phyloP scores from a whole-genome alignment of 2,888 invertebrate genomes.

The Steinernema scapterisci region DNA sequence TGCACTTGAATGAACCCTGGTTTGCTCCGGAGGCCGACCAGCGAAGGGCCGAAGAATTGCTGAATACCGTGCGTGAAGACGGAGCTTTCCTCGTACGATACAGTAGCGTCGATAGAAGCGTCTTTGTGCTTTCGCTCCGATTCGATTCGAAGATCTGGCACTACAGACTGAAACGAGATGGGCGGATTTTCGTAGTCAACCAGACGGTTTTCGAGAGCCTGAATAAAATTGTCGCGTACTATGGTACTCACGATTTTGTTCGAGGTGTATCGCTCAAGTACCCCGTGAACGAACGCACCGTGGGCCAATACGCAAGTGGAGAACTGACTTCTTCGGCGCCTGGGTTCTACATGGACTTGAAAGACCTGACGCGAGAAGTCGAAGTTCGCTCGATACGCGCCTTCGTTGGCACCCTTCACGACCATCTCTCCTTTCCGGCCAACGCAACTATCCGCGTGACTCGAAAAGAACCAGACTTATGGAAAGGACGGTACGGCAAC shows the following conservation, averaged over 20 bases:
- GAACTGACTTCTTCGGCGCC: conserved; percentile 25
- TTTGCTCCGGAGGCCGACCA: conserved; percentile 61
- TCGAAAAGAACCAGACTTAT: conserved; percentile 75
- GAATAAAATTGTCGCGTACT: conserved; percentile 89
- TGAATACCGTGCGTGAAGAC: conserved; percentile 82
- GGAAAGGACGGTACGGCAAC: conserved; percentile 51
- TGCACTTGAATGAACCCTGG: conserved; percentile 44
- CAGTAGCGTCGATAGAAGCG: conserved; percentile 79
- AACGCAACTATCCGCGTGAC: conserved; percentile 92
- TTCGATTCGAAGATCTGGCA: conserved; percentile 91
- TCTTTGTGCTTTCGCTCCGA: conserved; percentile 87
- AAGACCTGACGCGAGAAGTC: conserved; percentile 52
- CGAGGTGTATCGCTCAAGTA: conserved; percentile 83
- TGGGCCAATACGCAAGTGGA: conserved; percentile 47
- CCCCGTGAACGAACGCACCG: conserved; percentile 64
- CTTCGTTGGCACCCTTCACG: conserved; percentile 83
- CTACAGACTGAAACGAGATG: conserved; percentile 82
- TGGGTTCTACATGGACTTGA: conserved; percentile 61
- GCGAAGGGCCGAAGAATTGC: conserved; percentile 75
- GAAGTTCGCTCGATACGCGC: conserved; percentile 70
- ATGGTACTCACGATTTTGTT: conserved; percentile 87
- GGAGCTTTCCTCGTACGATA: conserved; percentile 93
- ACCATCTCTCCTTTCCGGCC: conserved; percentile 91
- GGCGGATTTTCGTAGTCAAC: conserved; percentile 66
- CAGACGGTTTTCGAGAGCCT: conserved; percentile 90